phyloP scores from a whole-genome alignment of 2,113 vertebrate species.

The Promerops cafer region DNA sequence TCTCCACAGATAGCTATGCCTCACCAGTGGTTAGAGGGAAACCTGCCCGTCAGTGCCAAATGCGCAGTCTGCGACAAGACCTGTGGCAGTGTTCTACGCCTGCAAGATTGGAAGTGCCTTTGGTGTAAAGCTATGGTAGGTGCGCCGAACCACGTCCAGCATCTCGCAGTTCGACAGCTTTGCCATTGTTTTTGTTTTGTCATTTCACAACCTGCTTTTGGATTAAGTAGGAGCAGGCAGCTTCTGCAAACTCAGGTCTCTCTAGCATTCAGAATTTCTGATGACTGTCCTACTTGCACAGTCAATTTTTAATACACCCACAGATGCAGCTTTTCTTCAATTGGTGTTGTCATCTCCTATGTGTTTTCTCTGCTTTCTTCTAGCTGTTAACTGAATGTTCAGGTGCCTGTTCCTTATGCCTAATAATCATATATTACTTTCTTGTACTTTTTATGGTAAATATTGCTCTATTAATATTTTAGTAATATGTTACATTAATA shows the following conservation, averaged over 20 bases:
- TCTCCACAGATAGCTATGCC: slow-evolving; percentile 90
- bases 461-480: background rate
- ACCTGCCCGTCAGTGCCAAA: slow-evolving; percentile 96
- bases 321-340: background rate
- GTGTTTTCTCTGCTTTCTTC: background rate
- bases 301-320: background rate
- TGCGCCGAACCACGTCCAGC: background rate
- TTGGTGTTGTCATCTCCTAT: background rate
- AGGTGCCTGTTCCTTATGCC: background rate
- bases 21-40: slow-evolving; percentile 97
- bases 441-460: background rate
- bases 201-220: background rate
- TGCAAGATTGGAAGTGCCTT: slow-evolving; percentile 98
- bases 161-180: background rate
- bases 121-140: slow-evolving; percentile 98
- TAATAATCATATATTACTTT: background rate
- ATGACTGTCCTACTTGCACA: background rate
- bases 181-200: background rate
- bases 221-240: background rate
- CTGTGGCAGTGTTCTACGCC: slow-evolving; percentile 91
- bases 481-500: background rate
- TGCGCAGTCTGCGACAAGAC: slow-evolving; percentile 97
- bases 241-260: background rate
- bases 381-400: background rate
- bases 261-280: background rate